A percentile compares a stretch with the other conserved stretches of the same genome.
Evolutionary conservation across 2,797 vertebrate genomes (phyloP).

Genomic region (Pelochelys cantorii): DNA sequence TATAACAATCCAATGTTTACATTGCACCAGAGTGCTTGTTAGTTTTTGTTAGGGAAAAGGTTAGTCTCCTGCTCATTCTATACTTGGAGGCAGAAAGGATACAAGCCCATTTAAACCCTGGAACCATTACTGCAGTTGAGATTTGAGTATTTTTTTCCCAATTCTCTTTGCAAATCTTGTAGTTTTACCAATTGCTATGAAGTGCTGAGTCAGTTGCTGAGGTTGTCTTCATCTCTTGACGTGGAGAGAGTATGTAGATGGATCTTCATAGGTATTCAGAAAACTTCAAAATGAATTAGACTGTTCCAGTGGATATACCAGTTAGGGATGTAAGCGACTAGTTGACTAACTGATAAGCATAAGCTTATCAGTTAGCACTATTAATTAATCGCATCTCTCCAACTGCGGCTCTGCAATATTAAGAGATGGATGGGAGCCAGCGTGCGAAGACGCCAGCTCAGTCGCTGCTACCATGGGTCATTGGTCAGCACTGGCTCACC

Average conservation of each 20-base stretch:
- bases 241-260: neutral
- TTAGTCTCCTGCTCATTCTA: neutral
- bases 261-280: neutral
- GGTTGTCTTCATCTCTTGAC: neutral
- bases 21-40: neutral
- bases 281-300: neutral
- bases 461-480: too few species aligned
- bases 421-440: too few species aligned
- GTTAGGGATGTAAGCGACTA: neutral
- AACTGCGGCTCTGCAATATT: too few species aligned
- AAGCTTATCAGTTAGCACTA: too few species aligned
- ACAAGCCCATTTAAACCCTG: neutral
- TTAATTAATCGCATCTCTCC: too few species aligned
- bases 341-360: too few species aligned
- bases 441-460: too few species aligned
- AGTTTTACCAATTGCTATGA: neutral
- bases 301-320: rapidly evolving
- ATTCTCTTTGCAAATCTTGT: neutral
- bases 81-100: neutral
- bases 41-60: neutral
- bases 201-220: neutral
- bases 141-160: neutral
- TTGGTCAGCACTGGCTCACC: too few species aligned
- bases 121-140: neutral
- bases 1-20: rapidly evolving